Base-by-base conservation (phyloP, 2,888 invertebrate species). In the Drosophila melanosoma region DNA sequence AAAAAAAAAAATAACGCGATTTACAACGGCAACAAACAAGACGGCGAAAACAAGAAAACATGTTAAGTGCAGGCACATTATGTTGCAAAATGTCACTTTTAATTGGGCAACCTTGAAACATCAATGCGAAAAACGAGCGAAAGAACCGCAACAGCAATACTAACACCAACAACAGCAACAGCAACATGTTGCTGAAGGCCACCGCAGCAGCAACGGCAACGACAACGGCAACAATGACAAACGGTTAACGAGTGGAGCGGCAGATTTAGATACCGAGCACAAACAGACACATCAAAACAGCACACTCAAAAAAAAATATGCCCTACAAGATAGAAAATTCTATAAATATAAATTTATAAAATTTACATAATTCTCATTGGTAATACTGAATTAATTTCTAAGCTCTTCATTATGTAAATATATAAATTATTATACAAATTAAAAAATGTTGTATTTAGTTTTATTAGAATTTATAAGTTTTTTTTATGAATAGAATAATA, bases 41-140 rank as follows among this genome's bases (percentile, higher is more conserved):
- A 81, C 73, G 75, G 75, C 63, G 78, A 81, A 80, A 87, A 79
- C 78, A 80, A 74, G 74, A 88, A 88, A 87, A 86, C 89, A 87
- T 87, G 89, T 87, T 88, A 87, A 88, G 84, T 88, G 89, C 84
- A 87, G 79, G 76, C 87, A 79, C 89, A 87, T 87, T 87, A 87
- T 87, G 87, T 87, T 87, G 84, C 87, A 84, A 90, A 91, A 90
- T 91, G 90, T 91, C 90, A 91, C 89, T 90, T 91, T 91, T 91
- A 91, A 91, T 91, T 91, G 91, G 88, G 88, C 89, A 90, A 91
- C 91, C 91, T 91, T 91, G 90, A 90, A 89, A 89, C 87, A 87
- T 87, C 89, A 87, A 87, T 87, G 89, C 81, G 82, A 82, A 82
- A 81, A 79, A 79, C 74, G 79, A 81, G 81, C 81, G 81, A 77